A percentile compares a stretch with the other conserved stretches of the same genome.
Evolutionary conservation across 2,797 vertebrate genomes (phyloP).

Genomic region (Lateolabrax maculatus): DNA sequence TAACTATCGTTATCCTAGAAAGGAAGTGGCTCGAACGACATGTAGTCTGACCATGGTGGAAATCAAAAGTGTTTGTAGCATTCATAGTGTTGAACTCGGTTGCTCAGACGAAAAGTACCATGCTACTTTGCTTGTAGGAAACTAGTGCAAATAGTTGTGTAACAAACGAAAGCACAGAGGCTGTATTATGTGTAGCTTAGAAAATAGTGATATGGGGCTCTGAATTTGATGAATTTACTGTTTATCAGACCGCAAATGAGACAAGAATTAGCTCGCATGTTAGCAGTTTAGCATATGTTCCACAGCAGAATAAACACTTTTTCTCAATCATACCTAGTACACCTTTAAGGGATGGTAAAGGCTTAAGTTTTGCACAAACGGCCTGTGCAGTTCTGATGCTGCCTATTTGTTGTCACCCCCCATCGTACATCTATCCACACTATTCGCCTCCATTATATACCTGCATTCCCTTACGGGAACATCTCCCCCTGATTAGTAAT

Average conservation of each 20-base stretch:
- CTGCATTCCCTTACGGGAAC: not conserved
- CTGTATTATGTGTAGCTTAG: too few species aligned
- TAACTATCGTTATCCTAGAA: too few species aligned
- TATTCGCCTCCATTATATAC: not conserved
- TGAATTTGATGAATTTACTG: too few species aligned
- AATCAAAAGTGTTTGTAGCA: too few species aligned
- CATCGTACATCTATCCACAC: not conserved
- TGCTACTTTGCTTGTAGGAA: not conserved
- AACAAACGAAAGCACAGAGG: not conserved
- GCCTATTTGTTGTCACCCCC: not conserved
- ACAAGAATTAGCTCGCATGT: too few species aligned
- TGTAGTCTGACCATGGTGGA: too few species aligned
- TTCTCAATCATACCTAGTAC: too few species aligned
- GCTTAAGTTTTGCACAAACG: not conserved
- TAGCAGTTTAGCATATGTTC: too few species aligned
- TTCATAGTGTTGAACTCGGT: not conserved
- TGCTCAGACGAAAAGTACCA: not conserved
- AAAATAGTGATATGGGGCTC: too few species aligned
- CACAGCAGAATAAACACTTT: too few species aligned
- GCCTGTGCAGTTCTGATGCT: not conserved
- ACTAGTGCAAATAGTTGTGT: not conserved
- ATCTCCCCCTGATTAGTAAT: slow-evolving; percentile 33
- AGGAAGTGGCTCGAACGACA: too few species aligned
- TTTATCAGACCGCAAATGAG: too few species aligned
- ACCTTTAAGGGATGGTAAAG: not conserved